Base-by-base conservation (phyloP, 2,888 invertebrate genomes). In the Oscheius sp. region DNA sequence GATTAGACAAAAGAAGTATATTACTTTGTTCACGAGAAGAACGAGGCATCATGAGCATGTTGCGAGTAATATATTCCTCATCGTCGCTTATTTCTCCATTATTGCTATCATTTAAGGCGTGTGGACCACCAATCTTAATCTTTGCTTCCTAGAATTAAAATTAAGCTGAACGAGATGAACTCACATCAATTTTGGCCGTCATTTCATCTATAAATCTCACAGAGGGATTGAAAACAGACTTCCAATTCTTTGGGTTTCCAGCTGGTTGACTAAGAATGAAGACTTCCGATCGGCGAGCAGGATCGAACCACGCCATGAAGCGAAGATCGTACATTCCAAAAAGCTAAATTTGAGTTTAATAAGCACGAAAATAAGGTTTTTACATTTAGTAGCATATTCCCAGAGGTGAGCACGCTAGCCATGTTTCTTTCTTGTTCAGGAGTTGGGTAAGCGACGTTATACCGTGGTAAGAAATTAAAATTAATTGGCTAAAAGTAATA, bases 171-270 rank as follows among this genome's bases (percentile, higher is more conserved):
- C 5, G 27, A 25, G 27, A 33, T 15, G 5, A 15, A 48, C 48
- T 48, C 17, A 66, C 57, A 12, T 66, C 66, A 55, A 66, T 29
- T 17, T 53, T 45, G 23, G 8, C 17, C 17, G 31, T 55, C 8
- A 73, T 46, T 15, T 74, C 70, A 8, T 80, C 74, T 4, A 80
- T 70, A 23, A 71, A 42, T 12, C 64, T 33, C 8, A 72, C 23
- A 50, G 73, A 75, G 5, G 71, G 71, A 0, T 37, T 33, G 4
- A 68, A 71, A 3, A 80, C 67, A 2, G 72, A 63, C 15, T 72
- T 72, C 79, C 79, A 79, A 65, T 79, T 79, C 8, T 75, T 53
- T 3, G 79, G 74, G 39, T 79, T 75, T 8, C 74, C 72, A 17
- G 77, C 79, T 57, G 53, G 33, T 53, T 78, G 78, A 12, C 74